Base-by-base conservation (phyloP, 2,888 invertebrate genomes). In the Hypomecis atomaria region DNA sequence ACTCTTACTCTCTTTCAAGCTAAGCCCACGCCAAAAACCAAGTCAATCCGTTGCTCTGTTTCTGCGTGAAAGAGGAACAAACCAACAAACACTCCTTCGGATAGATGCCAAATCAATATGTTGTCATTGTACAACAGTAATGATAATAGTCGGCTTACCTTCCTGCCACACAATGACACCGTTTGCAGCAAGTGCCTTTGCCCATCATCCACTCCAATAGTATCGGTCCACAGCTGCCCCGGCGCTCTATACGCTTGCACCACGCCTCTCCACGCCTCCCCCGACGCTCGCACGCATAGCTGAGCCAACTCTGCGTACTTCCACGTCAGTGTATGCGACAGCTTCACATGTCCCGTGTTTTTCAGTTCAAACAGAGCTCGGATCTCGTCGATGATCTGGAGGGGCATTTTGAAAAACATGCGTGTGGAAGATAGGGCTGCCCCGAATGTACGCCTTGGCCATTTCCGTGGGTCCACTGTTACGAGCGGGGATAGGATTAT, bases 111-210 rank as follows among this genome's bases (percentile, higher is more conserved):
- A 23, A 23, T 23, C 3, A 23, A 23, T 23, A 23, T 23, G 23
- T 23, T 23, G 23, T 23, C n/a, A n/a, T n/a, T 23, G 23, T 23
- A 2, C 11, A 4, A n/a, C 5, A 43, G n/a, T 10, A n/a, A 2
- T 13, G 7, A 6, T 11, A 44, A 44, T 44, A 10, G 9, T 10
- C n/a, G 5, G 34, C 70, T 67, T 65, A 89, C 92, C 89, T 96
- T 96, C 68, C 96, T 89, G 1, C 96, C 96, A 77, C 95, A 95
- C 34, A 95, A 88, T 0, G 95, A 95, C 10, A 95, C 94, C 0
- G 94, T 95, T 78, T 95, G 95, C 62, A 95, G 75, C 47, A 93
- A 82, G 78, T 94, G 93, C 33, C 93, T 89, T 50, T 89, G 89
- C 1, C 94, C 94, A 48, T 93, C 93, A 65, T 94, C 90, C 23